Base-by-base conservation (phyloP, 2,113 vertebrate genomes). In the Neoarius graeffei region DNA sequence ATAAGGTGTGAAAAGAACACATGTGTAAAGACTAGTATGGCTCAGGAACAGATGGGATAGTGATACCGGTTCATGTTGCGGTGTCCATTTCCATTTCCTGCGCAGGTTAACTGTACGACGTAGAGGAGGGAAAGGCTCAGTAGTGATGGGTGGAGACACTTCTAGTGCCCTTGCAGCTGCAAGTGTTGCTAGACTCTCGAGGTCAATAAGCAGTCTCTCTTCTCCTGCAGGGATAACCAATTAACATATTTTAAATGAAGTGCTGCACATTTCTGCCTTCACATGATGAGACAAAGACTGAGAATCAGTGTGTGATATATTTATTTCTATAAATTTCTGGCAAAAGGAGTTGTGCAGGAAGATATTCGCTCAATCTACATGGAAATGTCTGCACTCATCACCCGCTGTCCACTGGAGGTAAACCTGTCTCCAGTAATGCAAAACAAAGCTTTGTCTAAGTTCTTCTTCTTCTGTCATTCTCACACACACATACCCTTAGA, bases 71-170 rank as follows among this genome's bases (percentile, higher is more conserved):
- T 98, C 98, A 69, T 95, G 94, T 62, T 97, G 98, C 73, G 98
- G 98, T 0, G 94, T 96, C 98, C 97, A 99, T 92, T 95, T 97
- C 94, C 96, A 98, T 91, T 98, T 99, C 93, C 96, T 96, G 20
- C 96, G 97, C 66, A 97, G 94, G 89, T 97, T 96, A 64, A 96
- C 95, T 89, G 95, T 92, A 0, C 96, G 95, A 59, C 97, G 97
- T 25, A 95, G 91, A 69, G 95, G 94, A 85, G 76, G 88, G 54
- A 79, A 54, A 74, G 87, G 48, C 82, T 87, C 86, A 7, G 2
- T 87, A 0, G 57, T 83, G 64, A 84, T 91, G 0, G 91, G 92
- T 27, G 93, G 94, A 89, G 92, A 94, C 90, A 94, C 91, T 90
- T 97, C 97, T 87, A 95, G 94, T 0, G 98, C 96, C 89, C 98